Percentiles rank a stretch among this genome's conserved stretches.
These are phyloP conservation scores for Spinibarbus caldwelli DNA, from an alignment of 2,797 vertebrate species.

Conservation along the genomic window DNA sequence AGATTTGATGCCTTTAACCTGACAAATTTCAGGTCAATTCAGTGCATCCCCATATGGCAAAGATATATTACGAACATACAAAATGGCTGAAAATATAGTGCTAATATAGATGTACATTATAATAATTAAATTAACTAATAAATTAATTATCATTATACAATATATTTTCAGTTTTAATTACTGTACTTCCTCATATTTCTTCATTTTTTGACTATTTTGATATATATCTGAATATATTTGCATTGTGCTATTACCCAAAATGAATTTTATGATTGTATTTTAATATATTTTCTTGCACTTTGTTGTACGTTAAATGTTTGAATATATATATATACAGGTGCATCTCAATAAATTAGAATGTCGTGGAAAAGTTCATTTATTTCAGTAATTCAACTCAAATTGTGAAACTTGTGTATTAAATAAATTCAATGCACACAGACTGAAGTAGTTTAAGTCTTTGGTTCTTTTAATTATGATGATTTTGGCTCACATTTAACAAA, in stretches of 20 bases:
- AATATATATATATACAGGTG: too few species aligned
- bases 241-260: not conserved
- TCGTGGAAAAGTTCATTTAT: too few species aligned
- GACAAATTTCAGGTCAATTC: not conserved
- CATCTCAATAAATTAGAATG: too few species aligned
- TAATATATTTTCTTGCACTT: not conserved
- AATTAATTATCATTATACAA: not conserved
- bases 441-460: too few species aligned
- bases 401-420: too few species aligned
- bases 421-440: too few species aligned
- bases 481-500: too few species aligned
- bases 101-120: not conserved
- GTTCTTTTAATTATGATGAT: too few species aligned
- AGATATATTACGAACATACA: not conserved
- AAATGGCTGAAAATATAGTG: not conserved
- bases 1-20: not conserved
- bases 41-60: not conserved
- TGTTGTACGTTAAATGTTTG: too few species aligned
- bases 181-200: not conserved
- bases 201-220: not conserved
- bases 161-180: not conserved
- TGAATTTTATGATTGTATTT: not conserved
- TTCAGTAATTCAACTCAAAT: too few species aligned
- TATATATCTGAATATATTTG: not conserved
- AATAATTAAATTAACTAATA: too few species aligned